Conservation (phyloP, 2,888 invertebrate species). For the Tribolium freemani region DNA sequence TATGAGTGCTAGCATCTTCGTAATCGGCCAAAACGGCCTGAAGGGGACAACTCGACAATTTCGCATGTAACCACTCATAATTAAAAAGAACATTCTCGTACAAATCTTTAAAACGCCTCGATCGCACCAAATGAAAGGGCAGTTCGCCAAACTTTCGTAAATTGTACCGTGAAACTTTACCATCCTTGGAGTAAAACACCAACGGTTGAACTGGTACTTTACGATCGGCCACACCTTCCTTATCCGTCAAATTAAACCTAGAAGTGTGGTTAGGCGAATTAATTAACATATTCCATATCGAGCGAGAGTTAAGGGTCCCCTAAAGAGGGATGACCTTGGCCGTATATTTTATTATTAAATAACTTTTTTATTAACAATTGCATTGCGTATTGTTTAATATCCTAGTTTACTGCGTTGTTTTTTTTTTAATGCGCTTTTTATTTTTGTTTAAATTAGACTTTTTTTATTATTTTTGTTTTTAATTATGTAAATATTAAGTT, state of each 20-base stretch:
- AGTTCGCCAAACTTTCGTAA: constrained; percentile 96
- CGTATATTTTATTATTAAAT: no score
- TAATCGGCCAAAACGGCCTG: constrained; percentile 96
- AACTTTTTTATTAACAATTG: no score
- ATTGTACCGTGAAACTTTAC: constrained; percentile 91
- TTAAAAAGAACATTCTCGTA: constrained; percentile 95
- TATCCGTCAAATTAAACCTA: constrained; percentile 85
- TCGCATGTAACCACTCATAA: constrained; percentile 97
- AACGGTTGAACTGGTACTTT: constrained; percentile 96
- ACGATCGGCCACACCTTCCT: constrained; percentile 90
- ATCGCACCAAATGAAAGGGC: constrained; percentile 93
- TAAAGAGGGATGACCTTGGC: no score
- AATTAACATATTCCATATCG: no score
- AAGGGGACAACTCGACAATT: constrained; percentile 93
- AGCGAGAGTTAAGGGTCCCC: no score
- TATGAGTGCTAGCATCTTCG: constrained; percentile 89
- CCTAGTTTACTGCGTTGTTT: no score
- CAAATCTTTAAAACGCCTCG: constrained; percentile 90
- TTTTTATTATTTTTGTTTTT: no score
- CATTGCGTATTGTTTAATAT: no score
- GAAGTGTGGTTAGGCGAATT: no score
- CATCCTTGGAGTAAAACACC: constrained; percentile 92
- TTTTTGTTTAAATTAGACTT: no score
- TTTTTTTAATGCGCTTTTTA: no score
- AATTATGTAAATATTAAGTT: no score